Evolutionary conservation across 2,888 invertebrate genomes (phyloP).

Genomic region (Punctoribates punctum): DNA sequence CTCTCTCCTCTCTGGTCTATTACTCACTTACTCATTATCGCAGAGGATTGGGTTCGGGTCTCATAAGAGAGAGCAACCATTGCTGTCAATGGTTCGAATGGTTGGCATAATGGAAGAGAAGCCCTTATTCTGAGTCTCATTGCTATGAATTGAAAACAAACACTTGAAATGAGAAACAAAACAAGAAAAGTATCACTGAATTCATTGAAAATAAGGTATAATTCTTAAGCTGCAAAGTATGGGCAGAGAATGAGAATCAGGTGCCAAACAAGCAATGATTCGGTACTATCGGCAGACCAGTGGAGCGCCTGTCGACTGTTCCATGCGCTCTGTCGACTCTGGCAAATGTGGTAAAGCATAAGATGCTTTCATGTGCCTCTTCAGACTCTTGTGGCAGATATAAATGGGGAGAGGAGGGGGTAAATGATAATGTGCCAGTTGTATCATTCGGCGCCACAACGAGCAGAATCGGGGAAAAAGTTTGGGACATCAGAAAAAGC

Average conservation of each 20-base stretch:
- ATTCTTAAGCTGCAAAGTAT: background rate
- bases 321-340: slow-evolving; percentile 14
- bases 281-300: background rate
- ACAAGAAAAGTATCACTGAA: background rate
- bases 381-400: slow-evolving; percentile 46
- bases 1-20: slow-evolving; percentile 37
- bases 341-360: background rate
- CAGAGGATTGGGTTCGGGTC: slow-evolving; percentile 44
- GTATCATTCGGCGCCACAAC: slow-evolving; percentile 47
- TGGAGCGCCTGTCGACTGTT: too few relatives aligned
- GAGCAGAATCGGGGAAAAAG: slow-evolving; percentile 47
- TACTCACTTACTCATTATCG: slow-evolving; percentile 52
- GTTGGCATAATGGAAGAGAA: background rate
- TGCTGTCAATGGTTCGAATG: slow-evolving; percentile 3
- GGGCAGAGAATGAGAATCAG: background rate
- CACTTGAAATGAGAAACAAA: background rate
- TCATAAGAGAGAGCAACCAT: background rate
- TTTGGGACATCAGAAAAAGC: slow-evolving; percentile 38
- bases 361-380: slow-evolving; percentile 31
- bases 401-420: slow-evolving; percentile 46
- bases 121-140: background rate
- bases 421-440: slow-evolving; percentile 48
- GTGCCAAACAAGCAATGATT: background rate
- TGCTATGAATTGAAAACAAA: background rate
- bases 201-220: background rate